Evolutionary conservation across 1,140 invertebrate species (phyloP).

Genomic region (Scaptodrosophila lebanonensis): DNA sequence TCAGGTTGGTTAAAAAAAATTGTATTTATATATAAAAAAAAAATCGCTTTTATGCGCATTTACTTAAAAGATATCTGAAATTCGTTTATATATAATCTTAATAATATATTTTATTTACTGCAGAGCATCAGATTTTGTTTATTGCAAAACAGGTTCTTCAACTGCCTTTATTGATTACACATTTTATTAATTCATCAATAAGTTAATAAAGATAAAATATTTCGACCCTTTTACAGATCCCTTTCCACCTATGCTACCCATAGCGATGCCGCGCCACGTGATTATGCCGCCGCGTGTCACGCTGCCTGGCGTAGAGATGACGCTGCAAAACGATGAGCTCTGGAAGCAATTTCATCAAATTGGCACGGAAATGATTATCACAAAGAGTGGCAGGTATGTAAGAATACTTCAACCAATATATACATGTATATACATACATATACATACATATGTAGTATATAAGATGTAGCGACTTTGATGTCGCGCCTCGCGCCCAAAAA

Average conservation of each 20-base stretch:
- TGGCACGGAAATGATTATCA: constrained; percentile 99
- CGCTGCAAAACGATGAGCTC: constrained; percentile 92
- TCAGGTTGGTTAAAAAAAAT: too few relatives aligned
- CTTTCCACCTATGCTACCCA: constrained; percentile 65
- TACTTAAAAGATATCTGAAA: too few relatives aligned
- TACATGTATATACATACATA: not conserved
- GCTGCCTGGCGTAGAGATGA: constrained; percentile 77
- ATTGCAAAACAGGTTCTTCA: too few relatives aligned
- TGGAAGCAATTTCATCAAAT: constrained; percentile 97
- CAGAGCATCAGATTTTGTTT: too few relatives aligned
- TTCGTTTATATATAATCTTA: too few relatives aligned
- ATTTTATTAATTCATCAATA: not conserved
- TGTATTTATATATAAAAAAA: too few relatives aligned
- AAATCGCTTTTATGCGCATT: too few relatives aligned
- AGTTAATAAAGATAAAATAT: not conserved
- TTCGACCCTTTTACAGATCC: constrained; percentile 42
- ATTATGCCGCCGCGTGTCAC: constrained; percentile 68
- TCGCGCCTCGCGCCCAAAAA: constrained; percentile 29
- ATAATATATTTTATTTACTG: too few relatives aligned
- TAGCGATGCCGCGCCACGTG: constrained; percentile 63
- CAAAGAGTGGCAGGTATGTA: constrained; percentile 95
- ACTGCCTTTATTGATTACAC: too few relatives aligned
- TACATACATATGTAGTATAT: too few relatives aligned
- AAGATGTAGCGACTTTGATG: constrained; percentile 15
- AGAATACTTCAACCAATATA: not conserved